Evolutionary conservation across 2,113 vertebrate genomes (phyloP).

Genomic region (Clarias gariepinus): DNA sequence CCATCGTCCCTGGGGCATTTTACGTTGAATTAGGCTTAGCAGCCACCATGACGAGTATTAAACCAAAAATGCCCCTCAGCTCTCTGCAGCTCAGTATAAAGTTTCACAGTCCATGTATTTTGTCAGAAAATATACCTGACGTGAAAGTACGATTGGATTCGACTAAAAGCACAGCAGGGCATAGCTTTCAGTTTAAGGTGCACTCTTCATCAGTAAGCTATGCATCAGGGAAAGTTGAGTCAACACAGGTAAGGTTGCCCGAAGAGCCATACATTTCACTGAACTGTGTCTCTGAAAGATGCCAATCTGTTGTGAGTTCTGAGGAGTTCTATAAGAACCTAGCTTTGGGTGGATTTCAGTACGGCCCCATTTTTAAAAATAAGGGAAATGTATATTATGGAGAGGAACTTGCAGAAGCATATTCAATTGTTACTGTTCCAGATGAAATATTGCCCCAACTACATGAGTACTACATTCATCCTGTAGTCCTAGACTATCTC

Average conservation of each 20-base stretch:
- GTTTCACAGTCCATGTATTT: constrained; percentile 73
- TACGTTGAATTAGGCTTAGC: constrained; percentile 80
- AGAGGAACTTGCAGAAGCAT: constrained; percentile 78
- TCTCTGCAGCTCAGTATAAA: constrained; percentile 70
- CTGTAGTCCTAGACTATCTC: constrained; percentile 82
- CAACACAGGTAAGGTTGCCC: constrained; percentile 50
- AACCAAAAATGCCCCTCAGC: constrained; percentile 69
- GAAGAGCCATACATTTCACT: constrained; percentile 79
- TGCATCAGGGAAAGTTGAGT: constrained; percentile 73
- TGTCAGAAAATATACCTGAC: constrained; percentile 66
- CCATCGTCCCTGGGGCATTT: constrained; percentile 78
- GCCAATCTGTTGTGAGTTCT: constrained; percentile 65
- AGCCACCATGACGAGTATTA: constrained; percentile 68
- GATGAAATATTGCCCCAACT: constrained; percentile 66
- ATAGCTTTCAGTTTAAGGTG: constrained; percentile 67
- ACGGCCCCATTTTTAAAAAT: constrained; percentile 74
- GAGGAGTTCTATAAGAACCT: constrained; percentile 75
- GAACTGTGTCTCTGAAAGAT: constrained; percentile 72
- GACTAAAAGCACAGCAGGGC: constrained; percentile 68
- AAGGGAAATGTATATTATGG: constrained; percentile 73
- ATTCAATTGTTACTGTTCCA: constrained; percentile 72
- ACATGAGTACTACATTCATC: constrained; percentile 78
- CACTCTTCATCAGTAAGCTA: constrained; percentile 69
- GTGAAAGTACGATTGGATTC: constrained; percentile 73
- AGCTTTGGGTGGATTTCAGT: constrained; percentile 76